Base-by-base conservation (phyloP, 2,888 invertebrate genomes). In the Aleiodes leptofemur region DNA sequence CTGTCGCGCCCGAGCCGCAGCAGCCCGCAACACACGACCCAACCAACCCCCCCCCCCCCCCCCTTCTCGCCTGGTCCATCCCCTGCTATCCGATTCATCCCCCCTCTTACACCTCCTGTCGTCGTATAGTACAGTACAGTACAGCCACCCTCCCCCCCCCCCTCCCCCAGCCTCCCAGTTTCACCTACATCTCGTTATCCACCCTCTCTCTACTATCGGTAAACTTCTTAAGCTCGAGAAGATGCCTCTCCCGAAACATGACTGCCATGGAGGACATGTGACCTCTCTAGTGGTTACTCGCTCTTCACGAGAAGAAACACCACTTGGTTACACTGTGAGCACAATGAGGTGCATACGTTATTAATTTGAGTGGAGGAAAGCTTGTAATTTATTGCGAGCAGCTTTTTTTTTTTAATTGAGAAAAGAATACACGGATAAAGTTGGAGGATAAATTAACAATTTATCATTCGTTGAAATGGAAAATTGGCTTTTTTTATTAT, bases 1-100 rank as follows among this genome's bases (percentile, higher is more conserved):
- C 88, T 89, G 89, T 88, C 88, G 89, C 87, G 86, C 88, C 87
- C 88, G 86, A 88, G 85, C 88, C 87, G 88, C 89, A 88, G 89
- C 89, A 89, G 88, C 87, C 88, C 87, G 88, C 88, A 87, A 86
- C 87, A 85, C 86, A 85, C 85, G 86, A 83, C 84, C 85, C 85
- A 81, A 83, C 79, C 80, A 78, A 59, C 77, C 78, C 76, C 76
- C 79, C 75, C 81, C 81, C 81, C 82, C 76, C 74, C 77, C 78
- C 76, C 76, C 79, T 76, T 82, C 81, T 81, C 82, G 76, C 74
- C 74, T 81, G 80, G 78, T 78, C 79, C 76, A 69, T 76, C 82
- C 73, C 75, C 78, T 64, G 72, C 59, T 59, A 29, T 72, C 51
- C 80, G 55, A 48, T 70, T 51, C 72, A 48, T 59, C 29, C 29